These are phyloP conservation scores for Xestia c-nigrum DNA, from an alignment of 2,888 invertebrate species.

Conservation along the genomic window DNA sequence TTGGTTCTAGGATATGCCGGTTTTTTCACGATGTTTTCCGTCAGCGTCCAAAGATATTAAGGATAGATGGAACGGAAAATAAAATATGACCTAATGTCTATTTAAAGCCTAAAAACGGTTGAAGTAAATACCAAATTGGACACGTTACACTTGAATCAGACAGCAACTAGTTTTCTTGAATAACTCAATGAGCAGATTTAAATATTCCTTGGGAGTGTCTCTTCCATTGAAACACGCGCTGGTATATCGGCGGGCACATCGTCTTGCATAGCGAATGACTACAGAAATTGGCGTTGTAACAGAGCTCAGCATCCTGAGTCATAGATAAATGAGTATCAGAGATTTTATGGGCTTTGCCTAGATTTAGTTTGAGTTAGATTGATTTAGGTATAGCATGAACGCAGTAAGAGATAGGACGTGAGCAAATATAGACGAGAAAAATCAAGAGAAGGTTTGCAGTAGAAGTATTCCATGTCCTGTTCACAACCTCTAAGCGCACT, in stretches of 20 bases:
- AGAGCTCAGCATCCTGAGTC: constrained; percentile 60
- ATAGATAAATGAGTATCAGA: constrained; percentile 64
- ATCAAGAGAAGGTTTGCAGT: not conserved
- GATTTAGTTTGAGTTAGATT: constrained; percentile 51
- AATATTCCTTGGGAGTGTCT: constrained; percentile 7
- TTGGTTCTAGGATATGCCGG: no score
- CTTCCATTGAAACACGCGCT: constrained; percentile 57
- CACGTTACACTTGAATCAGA: not conserved
- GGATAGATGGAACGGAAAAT: not conserved
- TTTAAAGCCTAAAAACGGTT: not conserved
- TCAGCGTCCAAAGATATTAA: not conserved
- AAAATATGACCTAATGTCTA: not conserved
- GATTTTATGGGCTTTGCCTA: constrained; percentile 51
- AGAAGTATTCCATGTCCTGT: not conserved
- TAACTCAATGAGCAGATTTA: not conserved
- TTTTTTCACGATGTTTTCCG: no score
- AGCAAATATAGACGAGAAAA: not conserved
- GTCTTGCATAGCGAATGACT: constrained; percentile 82
- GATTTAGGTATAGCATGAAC: not conserved
- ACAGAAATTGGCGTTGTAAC: constrained; percentile 76
- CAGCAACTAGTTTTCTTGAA: not conserved
- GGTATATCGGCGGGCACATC: constrained; percentile 61
- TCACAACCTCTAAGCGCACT: not conserved
- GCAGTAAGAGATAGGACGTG: not conserved
- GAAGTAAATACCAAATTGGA: not conserved